A percentile compares a stretch with the other conserved stretches of the same genome.
These are phyloP conservation scores for Cettia cetti DNA, from an alignment of 2,113 vertebrate genomes.

Conservation along the genomic window DNA sequence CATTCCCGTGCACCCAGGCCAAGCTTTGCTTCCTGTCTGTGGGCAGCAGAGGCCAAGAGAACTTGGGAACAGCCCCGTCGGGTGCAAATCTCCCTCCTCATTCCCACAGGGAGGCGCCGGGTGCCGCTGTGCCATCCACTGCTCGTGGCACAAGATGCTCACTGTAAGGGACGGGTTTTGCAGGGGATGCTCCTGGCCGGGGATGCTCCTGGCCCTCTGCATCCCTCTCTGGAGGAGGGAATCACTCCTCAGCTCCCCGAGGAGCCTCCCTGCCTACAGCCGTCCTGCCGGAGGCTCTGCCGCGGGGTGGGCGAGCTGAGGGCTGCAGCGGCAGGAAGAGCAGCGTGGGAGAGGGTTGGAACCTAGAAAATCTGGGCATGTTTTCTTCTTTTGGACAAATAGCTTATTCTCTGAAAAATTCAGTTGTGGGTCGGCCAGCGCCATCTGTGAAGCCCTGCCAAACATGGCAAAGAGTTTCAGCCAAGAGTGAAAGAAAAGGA, in stretches of 20 bases:
- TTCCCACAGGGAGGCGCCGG: too few relatives aligned
- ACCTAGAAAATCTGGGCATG: conserved; percentile 43
- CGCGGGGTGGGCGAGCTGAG: rapidly evolving
- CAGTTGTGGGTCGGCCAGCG: conserved; percentile 16
- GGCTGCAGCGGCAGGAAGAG: background rate
- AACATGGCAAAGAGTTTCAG: conserved; percentile 32
- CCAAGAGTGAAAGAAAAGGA: conserved; percentile 42
- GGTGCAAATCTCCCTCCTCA: background rate
- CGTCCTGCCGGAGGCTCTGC: background rate
- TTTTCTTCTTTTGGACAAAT: conserved; percentile 58
- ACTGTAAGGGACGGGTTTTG: background rate
- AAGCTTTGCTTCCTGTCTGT: background rate
- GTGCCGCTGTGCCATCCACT: background rate
- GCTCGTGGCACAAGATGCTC: rapidly evolving
- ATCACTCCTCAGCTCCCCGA: background rate
- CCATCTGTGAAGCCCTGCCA: conserved; percentile 59
- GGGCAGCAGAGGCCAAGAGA: background rate
- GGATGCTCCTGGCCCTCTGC: background rate
- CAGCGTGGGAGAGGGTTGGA: conserved; percentile 51
- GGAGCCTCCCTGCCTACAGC: background rate
- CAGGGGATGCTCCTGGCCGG: background rate
- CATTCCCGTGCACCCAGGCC: rapidly evolving
- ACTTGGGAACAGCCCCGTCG: rapidly evolving
- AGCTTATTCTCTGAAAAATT: conserved; percentile 56
- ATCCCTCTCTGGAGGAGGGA: background rate